Percentiles rank a stretch among this genome's conserved stretches.
Conservation (phyloP, 2,888 invertebrate species). For the Archaeoteleia sp. region DNA sequence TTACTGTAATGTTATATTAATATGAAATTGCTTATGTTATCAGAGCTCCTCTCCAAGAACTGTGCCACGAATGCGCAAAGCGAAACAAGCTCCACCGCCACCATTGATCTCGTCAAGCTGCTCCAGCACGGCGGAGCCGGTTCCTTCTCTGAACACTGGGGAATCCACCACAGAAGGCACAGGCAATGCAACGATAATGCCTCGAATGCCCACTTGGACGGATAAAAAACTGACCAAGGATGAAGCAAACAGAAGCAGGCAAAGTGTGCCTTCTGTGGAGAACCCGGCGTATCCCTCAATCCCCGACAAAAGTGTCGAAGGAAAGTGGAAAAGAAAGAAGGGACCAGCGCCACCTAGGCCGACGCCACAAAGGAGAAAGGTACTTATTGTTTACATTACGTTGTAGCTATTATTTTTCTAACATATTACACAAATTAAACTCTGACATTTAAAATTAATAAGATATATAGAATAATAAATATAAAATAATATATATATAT, state of each 20-base stretch:
- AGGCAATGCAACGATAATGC: constrained; percentile 36
- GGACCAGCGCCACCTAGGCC: constrained; percentile 90
- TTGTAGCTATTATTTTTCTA: no score
- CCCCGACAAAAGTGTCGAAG: constrained; percentile 80
- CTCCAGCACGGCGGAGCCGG: constrained; percentile 51
- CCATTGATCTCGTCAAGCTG: constrained; percentile 70
- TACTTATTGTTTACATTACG: no score
- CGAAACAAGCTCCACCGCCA: constrained; percentile 82
- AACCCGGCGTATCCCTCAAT: constrained; percentile 57
- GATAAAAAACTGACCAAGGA: constrained; percentile 79
- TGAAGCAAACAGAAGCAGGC: constrained; percentile 78
- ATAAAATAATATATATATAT: no score
- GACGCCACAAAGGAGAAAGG: constrained; percentile 81
- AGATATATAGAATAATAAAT: no score
- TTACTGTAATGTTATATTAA: no score
- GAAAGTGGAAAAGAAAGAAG: constrained; percentile 85
- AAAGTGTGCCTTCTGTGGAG: constrained; percentile 64
- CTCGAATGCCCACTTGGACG: constrained; percentile 70
- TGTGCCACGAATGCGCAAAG: constrained; percentile 79
- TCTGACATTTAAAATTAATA: no score
- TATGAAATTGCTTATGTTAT: no score
- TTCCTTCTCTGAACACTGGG: constrained; percentile 34
- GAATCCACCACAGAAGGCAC: constrained; percentile 56
- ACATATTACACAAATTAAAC: no score
- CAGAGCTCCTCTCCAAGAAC: constrained; percentile 69